phyloP scores from a whole-genome alignment of 1,140 invertebrate genomes.

The Lordiphosa stackelbergi region DNA sequence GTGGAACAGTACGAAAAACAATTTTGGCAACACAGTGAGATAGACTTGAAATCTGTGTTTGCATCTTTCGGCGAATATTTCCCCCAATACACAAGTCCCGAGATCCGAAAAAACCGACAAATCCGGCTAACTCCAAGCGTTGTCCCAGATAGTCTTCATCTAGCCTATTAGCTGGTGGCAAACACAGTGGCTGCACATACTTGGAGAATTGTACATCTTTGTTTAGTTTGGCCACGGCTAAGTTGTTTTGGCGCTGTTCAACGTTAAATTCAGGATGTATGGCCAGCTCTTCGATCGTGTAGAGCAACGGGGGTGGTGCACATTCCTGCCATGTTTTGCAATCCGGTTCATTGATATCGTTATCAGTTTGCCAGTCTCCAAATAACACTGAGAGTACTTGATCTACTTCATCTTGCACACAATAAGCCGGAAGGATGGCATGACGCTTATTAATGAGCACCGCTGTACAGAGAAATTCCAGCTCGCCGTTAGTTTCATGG shows the following conservation, averaged over 20 bases:
- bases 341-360: not conserved
- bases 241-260: too few relatives aligned
- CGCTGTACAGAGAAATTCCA: not conserved
- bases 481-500: too few relatives aligned
- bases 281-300: slow-evolving; percentile 18
- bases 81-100: too few relatives aligned
- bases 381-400: slow-evolving; percentile 1
- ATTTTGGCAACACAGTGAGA: too few relatives aligned
- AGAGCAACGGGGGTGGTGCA: slow-evolving; percentile 3
- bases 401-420: not conserved
- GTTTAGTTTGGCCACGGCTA: slow-evolving; percentile 15
- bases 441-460: slow-evolving; percentile 13
- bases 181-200: slow-evolving; percentile 16
- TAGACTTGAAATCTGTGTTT: not conserved
- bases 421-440: slow-evolving; percentile 24
- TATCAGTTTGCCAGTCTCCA: slow-evolving; percentile 2
- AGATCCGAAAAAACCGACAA: too few relatives aligned
- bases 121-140: slow-evolving; percentile 13
- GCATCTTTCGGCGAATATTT: too few relatives aligned
- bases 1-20: too few relatives aligned
- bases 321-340: slow-evolving; percentile 6
- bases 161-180: slow-evolving; percentile 5
- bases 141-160: slow-evolving; percentile 8
- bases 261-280: too few relatives aligned
- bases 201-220: slow-evolving; percentile 3